phyloP scores from a whole-genome alignment of 1,140 invertebrate species.

The Adelges cooleyi region DNA sequence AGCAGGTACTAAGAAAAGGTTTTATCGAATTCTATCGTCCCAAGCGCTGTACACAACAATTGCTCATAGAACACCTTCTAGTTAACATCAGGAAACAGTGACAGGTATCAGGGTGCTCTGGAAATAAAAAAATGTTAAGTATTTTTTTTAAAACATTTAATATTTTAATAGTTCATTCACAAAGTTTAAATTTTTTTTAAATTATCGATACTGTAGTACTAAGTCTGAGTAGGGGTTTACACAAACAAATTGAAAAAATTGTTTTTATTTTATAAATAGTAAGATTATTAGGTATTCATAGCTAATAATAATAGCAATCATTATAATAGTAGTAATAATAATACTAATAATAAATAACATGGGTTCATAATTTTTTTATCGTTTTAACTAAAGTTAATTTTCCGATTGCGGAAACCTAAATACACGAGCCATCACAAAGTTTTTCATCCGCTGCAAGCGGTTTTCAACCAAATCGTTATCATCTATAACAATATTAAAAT shows the following conservation, averaged over 20 bases:
- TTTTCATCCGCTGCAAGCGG: slow-evolving; percentile 23
- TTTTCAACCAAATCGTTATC: slow-evolving; percentile 7
- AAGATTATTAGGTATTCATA: slow-evolving; percentile 13
- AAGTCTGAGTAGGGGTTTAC: slow-evolving; percentile 6
- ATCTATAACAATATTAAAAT: slow-evolving; percentile 23
- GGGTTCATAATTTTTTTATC: background rate
- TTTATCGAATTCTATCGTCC: too few relatives aligned
- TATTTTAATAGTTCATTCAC: slow-evolving; percentile 13
- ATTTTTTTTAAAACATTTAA: slow-evolving; percentile 21
- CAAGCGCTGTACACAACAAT: too few relatives aligned
- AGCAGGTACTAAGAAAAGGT: too few relatives aligned
- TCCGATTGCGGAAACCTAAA: slow-evolving; percentile 5
- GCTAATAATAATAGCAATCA: slow-evolving; percentile 10
- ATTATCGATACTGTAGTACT: slow-evolving; percentile 23
- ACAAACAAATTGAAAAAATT: slow-evolving; percentile 22
- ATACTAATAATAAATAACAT: slow-evolving; percentile 28
- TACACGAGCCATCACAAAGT: slow-evolving; percentile 21
- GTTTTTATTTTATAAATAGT: slow-evolving; percentile 5
- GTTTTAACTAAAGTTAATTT: slow-evolving; percentile 12
- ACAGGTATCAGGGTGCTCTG: slow-evolving; percentile 12
- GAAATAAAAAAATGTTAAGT: slow-evolving; percentile 10
- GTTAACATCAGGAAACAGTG: slow-evolving; percentile 2
- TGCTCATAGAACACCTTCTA: slow-evolving; percentile 14
- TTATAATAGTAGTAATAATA: slow-evolving; percentile 5
- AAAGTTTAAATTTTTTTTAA: slow-evolving; percentile 21